These are phyloP conservation scores for Aromia moschata DNA, from an alignment of 2,888 invertebrate species.

Conservation along the genomic window DNA sequence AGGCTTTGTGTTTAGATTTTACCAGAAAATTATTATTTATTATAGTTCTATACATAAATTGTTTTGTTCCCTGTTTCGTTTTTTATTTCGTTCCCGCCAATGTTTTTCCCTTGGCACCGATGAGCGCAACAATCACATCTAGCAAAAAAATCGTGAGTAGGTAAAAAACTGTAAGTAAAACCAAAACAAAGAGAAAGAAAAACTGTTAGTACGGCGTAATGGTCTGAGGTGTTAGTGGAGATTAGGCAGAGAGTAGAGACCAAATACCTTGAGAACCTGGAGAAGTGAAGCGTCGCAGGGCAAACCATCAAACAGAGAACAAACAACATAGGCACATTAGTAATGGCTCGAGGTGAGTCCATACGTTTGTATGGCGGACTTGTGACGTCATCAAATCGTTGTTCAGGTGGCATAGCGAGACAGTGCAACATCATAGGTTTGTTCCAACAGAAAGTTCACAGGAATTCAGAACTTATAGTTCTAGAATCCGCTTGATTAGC, in stretches of 20 bases:
- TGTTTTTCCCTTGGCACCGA: too few relatives aligned
- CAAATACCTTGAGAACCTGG: conserved; percentile 67
- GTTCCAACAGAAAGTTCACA: too few relatives aligned
- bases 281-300: conserved; percentile 62
- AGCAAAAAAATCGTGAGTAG: background rate
- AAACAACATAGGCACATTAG: conserved; percentile 64
- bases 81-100: background rate
- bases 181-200: too few relatives aligned
- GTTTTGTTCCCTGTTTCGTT: background rate
- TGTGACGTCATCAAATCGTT: too few relatives aligned
- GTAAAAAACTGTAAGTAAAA: background rate
- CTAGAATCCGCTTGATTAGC: too few relatives aligned
- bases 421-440: too few relatives aligned
- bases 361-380: too few relatives aligned
- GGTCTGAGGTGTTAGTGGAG: conserved; percentile 23
- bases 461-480: too few relatives aligned
- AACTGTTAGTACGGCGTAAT: conserved; percentile 17
- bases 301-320: conserved; percentile 63
- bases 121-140: conserved; percentile 8
- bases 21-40: too few relatives aligned
- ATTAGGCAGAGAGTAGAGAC: conserved; percentile 41
- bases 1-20: too few relatives aligned
- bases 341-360: conserved; percentile 46
- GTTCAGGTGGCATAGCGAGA: too few relatives aligned
- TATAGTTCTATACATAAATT: too few relatives aligned